Base-by-base conservation (phyloP, 2,888 invertebrate genomes). In the Apotomis betuletana region DNA sequence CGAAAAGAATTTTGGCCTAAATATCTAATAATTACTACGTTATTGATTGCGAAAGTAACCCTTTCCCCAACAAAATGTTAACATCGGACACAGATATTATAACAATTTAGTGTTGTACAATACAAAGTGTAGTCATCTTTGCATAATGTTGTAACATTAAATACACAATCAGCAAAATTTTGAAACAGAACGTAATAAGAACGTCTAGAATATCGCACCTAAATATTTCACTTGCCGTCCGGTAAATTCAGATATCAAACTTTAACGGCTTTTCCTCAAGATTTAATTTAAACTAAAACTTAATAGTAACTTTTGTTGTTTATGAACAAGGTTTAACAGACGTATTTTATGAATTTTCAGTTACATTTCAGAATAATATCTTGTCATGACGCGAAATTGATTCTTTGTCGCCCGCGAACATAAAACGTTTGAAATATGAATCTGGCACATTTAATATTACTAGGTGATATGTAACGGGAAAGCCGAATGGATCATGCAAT, bases 131-230 rank as follows among this genome's bases (percentile, higher is more conserved):
- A 44, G 44, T 44, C 44, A 8, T 5, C 44, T 44, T 44, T 44
- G 44, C 44, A 8, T 75, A 61, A 73, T 72, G 70, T 74, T 67
- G 63, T 27, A 27, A 27, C 27, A 27, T 27, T 27, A n/a, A n/a
- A n/a, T n/a, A 27, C 2, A 27, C 27, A 27, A 27, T 2, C 27
- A 27, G 15, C 41, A 41, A 41, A 65, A 9, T 71, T 62, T 77
- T 73, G 72, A 65, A 74, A 75, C 70, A 68, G 75, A 72, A 64
- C 67, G 76, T 72, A 71, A 64, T 77, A 79, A 80, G 79, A 81
- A 79, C 79, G 77, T 77, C 61, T 57, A 79, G 77, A 77, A 79
- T 79, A 80, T 80, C 77, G 73, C 10, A 49, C 69, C 74, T 27
- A 27, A 27, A 27, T 74, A 69, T 75, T 75, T n/a, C 46, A 61